Percentiles rank a stretch among this genome's conserved stretches.
These are phyloP conservation scores for Coturnix japonica DNA, from an alignment of 2,113 vertebrate species.

Conservation along the genomic window DNA sequence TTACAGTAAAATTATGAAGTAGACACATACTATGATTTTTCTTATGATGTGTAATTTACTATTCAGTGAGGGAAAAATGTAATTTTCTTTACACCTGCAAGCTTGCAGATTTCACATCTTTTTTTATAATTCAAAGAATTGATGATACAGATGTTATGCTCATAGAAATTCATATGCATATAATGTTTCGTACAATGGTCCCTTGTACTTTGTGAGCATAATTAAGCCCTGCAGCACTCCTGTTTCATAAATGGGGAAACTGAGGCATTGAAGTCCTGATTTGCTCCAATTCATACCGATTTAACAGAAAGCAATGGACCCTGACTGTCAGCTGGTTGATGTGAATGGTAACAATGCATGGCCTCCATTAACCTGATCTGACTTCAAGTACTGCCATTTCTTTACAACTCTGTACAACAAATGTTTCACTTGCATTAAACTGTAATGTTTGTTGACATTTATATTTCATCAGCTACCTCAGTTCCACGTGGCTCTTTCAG, in stretches of 20 bases:
- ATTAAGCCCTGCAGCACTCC: not conserved
- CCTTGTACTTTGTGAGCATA: not conserved
- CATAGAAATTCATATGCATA: not conserved
- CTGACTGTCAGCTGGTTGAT: not conserved
- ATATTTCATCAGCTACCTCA: not conserved
- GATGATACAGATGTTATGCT: not conserved
- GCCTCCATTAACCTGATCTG: not conserved
- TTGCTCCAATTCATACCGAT: slow-evolving; percentile 6
- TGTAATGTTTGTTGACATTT: slow-evolving; percentile 20
- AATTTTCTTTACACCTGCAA: not conserved
- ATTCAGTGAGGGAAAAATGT: not conserved
- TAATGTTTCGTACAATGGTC: not conserved
- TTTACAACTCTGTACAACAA: not conserved
- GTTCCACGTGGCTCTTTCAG: not conserved
- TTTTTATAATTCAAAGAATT: not conserved
- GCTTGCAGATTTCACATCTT: not conserved
- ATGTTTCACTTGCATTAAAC: slow-evolving; percentile 5
- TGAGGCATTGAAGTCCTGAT: not conserved
- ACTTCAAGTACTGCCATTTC: not conserved
- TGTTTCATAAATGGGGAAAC: slow-evolving; percentile 23
- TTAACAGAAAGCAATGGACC: not conserved
- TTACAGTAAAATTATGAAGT: not conserved
- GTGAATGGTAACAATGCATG: rapidly evolving
- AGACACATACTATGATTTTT: not conserved
- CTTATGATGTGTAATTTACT: not conserved